A percentile compares a stretch with the other conserved stretches of the same genome.
These are phyloP conservation scores for Pangasianodon hypophthalmus DNA, from an alignment of 2,113 vertebrate species.

Conservation along the genomic window DNA sequence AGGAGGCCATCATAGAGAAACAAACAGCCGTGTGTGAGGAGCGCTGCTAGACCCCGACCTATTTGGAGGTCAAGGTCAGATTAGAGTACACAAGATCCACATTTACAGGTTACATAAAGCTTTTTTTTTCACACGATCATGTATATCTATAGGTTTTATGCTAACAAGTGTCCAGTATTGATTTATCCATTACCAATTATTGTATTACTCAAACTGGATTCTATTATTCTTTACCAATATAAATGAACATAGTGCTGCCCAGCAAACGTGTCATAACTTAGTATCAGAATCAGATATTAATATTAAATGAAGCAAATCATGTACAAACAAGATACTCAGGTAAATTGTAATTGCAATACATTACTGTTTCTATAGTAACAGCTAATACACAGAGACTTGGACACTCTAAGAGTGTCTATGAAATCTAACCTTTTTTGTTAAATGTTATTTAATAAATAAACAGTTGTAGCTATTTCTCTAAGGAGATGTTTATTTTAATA, in stretches of 20 bases:
- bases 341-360: too few species aligned
- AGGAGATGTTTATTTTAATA: too few species aligned
- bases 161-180: background rate
- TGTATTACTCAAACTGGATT: too few species aligned
- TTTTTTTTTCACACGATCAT: conserved; percentile 68
- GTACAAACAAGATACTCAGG: too few species aligned
- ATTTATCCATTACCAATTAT: background rate
- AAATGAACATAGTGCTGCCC: too few species aligned
- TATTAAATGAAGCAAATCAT: too few species aligned
- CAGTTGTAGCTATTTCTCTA: too few species aligned
- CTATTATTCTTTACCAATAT: too few species aligned
- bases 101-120: too few species aligned
- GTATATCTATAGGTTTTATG: background rate
- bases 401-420: background rate
- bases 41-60: conserved; percentile 36
- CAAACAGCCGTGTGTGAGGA: conserved; percentile 53
- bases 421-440: background rate
- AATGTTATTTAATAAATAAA: too few species aligned
- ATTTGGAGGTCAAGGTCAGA: conserved; percentile 18
- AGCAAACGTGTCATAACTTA: too few species aligned
- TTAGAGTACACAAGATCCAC: conserved; percentile 12
- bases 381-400: background rate
- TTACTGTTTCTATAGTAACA: background rate
- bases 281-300: too few species aligned
- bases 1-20: conserved; percentile 63